These are phyloP conservation scores for Oreochromis grahami DNA, from an alignment of 2,797 vertebrate species.

Conservation along the genomic window DNA sequence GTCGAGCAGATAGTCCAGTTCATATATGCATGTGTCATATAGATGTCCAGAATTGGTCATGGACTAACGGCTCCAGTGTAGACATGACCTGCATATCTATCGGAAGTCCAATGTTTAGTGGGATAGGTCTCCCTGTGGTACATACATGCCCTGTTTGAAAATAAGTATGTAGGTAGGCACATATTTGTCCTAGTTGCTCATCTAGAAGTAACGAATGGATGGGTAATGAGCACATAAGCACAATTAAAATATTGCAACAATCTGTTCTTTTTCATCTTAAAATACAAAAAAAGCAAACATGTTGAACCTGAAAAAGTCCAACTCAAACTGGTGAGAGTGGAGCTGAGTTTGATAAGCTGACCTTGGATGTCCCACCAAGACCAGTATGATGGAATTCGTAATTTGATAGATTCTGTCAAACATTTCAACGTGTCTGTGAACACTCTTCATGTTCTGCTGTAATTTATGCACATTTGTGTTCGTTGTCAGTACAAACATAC, in stretches of 20 bases:
- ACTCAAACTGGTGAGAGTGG: not conserved
- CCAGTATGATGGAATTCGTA: not conserved
- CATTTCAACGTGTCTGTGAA: not conserved
- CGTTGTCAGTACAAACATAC: not conserved
- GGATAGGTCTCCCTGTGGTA: not conserved
- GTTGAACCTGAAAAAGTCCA: not conserved
- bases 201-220: not conserved
- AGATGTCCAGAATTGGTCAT: not conserved
- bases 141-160: not conserved
- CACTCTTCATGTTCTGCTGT: not conserved
- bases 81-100: not conserved
- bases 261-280: not conserved
- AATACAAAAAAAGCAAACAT: not conserved
- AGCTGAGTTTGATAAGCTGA: not conserved
- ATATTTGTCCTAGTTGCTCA: not conserved
- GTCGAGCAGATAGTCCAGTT: not conserved
- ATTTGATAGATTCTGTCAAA: not conserved
- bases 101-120: fast-evolving
- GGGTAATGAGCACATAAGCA: not conserved
- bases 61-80: not conserved
- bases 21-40: not conserved
- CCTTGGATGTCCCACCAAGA: not conserved
- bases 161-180: not conserved
- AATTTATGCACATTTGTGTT: not conserved
- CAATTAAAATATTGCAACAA: not conserved